Evolutionary conservation across 2,888 invertebrate genomes (phyloP), one percentile per base, ranked within the genome.

Genomic region (Lydus trimaculatus): DNA sequence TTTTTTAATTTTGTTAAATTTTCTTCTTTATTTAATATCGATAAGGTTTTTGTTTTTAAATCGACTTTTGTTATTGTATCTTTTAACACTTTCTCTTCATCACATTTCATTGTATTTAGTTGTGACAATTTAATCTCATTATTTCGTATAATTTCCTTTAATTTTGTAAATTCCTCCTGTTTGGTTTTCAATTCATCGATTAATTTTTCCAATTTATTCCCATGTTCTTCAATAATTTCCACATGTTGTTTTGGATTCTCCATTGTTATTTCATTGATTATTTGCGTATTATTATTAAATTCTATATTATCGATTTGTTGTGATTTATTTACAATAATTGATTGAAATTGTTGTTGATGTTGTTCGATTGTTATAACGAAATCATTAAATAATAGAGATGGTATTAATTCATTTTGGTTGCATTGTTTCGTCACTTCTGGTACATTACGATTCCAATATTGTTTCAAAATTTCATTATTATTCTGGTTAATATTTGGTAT

Each of bases 11-110:
- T 91, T 6, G 80, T 78, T 52, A 90, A 80, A 80, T 90, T 91
- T 59, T 88, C 88, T 61, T 89, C 88, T 6, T 91, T 91, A 39
- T 90, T 90, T 61, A 93, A 81, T 52, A 94, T 86, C 65, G 91
- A 88, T 61, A 90, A 86, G 0, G 91, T 90, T 78, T 89, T 88
- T 65, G 88, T 87, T 76, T 89, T 88, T 6, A 90, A 83, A 74
- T 88, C 87, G 2, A 85, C 84, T 69, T 87, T 84, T 11, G 85
- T 82, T 64, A 86, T 81, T 4, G 83, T 80, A 31, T 83, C 79
- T 71, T 82, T 81, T n/a, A 88, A 79, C 33, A 84, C 80, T 61
- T 85, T 85, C 70, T 89, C 86, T 71, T 86, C 82, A 63, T 78
- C 74, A 17, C 76, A 76, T 73, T 78, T 80, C 36, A 79, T 78